These are phyloP conservation scores for Xenopus borealis DNA, from an alignment of 2,113 vertebrate genomes.

Conservation along the genomic window DNA sequence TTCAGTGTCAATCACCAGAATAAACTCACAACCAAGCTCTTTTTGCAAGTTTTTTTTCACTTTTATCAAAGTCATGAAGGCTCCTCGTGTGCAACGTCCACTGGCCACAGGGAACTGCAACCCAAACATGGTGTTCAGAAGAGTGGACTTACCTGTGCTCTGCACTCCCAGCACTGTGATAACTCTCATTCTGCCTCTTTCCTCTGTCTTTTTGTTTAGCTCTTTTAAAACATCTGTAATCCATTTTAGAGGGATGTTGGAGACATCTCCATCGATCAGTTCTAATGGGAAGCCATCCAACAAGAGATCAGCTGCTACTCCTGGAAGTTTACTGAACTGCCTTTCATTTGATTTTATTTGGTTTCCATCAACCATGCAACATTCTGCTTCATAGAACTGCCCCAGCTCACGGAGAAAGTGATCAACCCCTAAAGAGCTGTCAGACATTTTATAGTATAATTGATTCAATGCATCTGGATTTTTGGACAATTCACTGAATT, in stretches of 20 bases:
- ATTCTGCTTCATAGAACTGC: conserved; percentile 70
- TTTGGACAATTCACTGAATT: conserved; percentile 31
- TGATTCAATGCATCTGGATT: not conserved
- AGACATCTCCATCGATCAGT: conserved; percentile 59
- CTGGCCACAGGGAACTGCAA: conserved; percentile 64
- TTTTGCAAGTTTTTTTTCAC: conserved; percentile 60
- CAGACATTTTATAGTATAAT: conserved; percentile 46
- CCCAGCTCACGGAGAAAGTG: conserved; percentile 76
- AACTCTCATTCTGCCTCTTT: conserved; percentile 60
- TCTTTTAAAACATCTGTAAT: conserved; percentile 63
- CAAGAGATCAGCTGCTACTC: conserved; percentile 58
- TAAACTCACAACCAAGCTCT: conserved; percentile 69
- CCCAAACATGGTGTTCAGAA: conserved; percentile 71
- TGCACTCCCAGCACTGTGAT: conserved; percentile 71
- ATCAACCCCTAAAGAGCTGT: conserved; percentile 65
- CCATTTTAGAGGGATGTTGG: conserved; percentile 71
- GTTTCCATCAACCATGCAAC: conserved; percentile 43
- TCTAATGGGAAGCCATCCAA: conserved; percentile 70
- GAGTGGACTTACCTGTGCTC: conserved; percentile 71
- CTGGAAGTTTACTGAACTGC: conserved; percentile 27
- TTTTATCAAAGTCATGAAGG: conserved; percentile 58
- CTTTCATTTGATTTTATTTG: not conserved
- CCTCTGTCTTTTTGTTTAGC: conserved; percentile 55
- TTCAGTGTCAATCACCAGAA: conserved; percentile 71
- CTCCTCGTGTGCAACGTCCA: conserved; percentile 59